A percentile compares a stretch with the other conserved stretches of the same genome.
phyloP scores from a whole-genome alignment of 2,888 invertebrate genomes.

The Cryptus armator region DNA sequence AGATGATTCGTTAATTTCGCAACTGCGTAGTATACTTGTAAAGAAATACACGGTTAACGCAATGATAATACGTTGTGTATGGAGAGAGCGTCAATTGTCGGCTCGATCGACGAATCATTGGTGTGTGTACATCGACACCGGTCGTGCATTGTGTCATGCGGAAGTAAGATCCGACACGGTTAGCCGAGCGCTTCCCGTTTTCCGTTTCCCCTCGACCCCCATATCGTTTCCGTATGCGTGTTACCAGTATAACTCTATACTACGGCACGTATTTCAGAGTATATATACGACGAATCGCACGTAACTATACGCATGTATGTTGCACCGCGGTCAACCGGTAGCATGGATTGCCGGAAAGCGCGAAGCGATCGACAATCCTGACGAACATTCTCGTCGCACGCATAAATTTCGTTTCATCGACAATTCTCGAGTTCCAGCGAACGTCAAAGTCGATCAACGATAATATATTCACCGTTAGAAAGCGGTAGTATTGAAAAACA shows the following conservation, averaged over 20 bases:
- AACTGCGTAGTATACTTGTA: conserved; percentile 28
- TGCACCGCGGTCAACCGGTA: conserved; percentile 25
- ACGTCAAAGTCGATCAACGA: conserved; percentile 21
- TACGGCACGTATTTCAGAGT: not conserved
- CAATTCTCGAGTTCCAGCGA: conserved; percentile 23
- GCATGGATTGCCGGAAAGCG: conserved; percentile 31
- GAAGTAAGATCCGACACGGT: conserved; percentile 71
- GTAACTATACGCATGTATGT: conserved; percentile 22
- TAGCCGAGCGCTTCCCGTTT: conserved; percentile 66
- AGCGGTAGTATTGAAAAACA: not conserved
- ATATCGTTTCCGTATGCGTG: conserved; percentile 35
- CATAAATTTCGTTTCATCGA: not conserved
- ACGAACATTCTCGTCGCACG: conserved; percentile 17
- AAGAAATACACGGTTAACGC: conserved; percentile 21
- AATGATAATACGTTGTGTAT: conserved; percentile 26
- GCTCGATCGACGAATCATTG: conserved; percentile 56
- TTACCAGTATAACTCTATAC: conserved; percentile 7
- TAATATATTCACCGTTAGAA: conserved; percentile 11
- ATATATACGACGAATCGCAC: conserved; percentile 23
- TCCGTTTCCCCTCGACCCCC: conserved; percentile 65
- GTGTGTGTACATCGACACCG: conserved; percentile 56
- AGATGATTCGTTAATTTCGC: conserved; percentile 44
- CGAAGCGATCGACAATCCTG: conserved; percentile 32
- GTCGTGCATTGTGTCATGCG: conserved; percentile 68
- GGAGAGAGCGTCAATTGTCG: conserved; percentile 46